Evolutionary conservation across 2,113 vertebrate species (phyloP).

Genomic region (Astur gentilis): DNA sequence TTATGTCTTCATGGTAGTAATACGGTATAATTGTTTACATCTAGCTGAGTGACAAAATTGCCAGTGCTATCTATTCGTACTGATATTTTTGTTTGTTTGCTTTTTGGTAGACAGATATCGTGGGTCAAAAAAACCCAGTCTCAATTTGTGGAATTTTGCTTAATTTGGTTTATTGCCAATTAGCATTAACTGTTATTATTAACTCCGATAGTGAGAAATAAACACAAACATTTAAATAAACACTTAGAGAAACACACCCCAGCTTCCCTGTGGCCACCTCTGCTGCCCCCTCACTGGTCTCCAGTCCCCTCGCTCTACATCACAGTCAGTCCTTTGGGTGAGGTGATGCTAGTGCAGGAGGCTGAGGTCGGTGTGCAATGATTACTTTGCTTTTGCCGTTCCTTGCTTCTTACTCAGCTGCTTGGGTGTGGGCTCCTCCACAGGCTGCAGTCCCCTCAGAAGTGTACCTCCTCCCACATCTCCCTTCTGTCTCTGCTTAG

Average conservation of each 20-base stretch:
- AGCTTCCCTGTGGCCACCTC: background rate
- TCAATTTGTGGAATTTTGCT: background rate
- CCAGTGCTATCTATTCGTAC: background rate
- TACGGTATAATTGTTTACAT: background rate
- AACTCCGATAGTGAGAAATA: background rate
- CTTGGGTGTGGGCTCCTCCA: rapidly evolving
- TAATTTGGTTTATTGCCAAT: background rate
- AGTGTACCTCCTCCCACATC: background rate
- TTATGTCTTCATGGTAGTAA: background rate
- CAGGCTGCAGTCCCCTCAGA: background rate
- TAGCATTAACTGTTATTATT: background rate
- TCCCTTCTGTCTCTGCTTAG: background rate
- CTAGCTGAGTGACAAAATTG: background rate
- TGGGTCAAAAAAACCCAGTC: background rate
- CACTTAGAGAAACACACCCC: background rate
- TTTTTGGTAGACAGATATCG: background rate
- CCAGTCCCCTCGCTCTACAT: rapidly evolving
- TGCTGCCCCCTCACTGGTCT: background rate
- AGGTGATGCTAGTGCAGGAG: background rate
- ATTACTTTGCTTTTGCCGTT: background rate
- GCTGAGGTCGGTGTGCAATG: rapidly evolving
- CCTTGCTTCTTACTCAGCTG: background rate
- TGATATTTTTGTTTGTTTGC: background rate
- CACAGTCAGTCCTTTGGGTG: background rate
- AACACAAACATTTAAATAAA: background rate